Conservation (phyloP, 2,888 invertebrate genomes). For the Cylindroiulus punctatus region DNA sequence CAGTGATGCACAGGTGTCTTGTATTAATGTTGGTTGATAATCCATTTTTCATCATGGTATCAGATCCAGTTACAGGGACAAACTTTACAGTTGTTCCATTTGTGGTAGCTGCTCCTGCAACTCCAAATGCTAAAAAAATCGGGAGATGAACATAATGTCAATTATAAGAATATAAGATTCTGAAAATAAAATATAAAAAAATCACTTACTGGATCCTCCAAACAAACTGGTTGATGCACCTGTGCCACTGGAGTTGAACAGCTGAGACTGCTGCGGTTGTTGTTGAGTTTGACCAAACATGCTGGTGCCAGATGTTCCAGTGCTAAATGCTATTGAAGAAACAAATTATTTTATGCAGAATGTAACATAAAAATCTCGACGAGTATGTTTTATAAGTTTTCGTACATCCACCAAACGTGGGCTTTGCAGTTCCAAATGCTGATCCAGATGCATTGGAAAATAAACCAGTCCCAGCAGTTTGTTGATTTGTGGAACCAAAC, state of each 20-base stretch:
- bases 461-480: conserved; percentile 54
- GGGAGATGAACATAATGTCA: conserved; percentile 46
- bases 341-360: conserved; percentile 58
- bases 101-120: conserved; percentile 61
- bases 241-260: conserved; percentile 67
- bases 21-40: conserved; percentile 86
- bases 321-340: neutral
- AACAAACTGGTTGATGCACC: conserved; percentile 68
- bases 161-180: neutral
- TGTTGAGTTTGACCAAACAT: conserved; percentile 61
- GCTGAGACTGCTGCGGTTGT: conserved; percentile 64
- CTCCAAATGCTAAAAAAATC: conserved; percentile 59
- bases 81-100: conserved; percentile 86
- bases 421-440: conserved; percentile 58
- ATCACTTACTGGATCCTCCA: conserved; percentile 61
- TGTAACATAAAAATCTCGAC: conserved; percentile 48
- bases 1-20: conserved; percentile 95
- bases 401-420: conserved; percentile 59
- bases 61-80: conserved; percentile 83
- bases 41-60: conserved; percentile 90
- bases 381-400: neutral
- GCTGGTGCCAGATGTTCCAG: neutral
- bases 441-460: conserved; percentile 59
- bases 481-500: conserved; percentile 60
- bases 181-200: neutral